Base-by-base conservation (phyloP, 2,888 invertebrate species). In the Caenorhabditis auriculariae region DNA sequence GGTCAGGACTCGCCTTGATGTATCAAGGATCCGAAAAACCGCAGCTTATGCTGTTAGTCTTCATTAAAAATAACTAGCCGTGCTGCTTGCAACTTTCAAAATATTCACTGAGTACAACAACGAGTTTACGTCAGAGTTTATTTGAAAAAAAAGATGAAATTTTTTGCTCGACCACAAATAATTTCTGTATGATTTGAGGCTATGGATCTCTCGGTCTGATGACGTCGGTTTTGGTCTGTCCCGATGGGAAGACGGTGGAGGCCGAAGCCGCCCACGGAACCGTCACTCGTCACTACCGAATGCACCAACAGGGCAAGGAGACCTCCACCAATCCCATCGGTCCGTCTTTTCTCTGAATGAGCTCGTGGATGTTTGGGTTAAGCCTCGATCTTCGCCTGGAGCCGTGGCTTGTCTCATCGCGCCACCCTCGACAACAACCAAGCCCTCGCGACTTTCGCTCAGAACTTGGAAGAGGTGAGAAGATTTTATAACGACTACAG, bases 231-330 rank as follows among this genome's bases (percentile, higher is more conserved):
- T 86, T 98, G 39, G 84, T 96, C 53, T 94, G 93, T 81, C 96
- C 96, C 4, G 96, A 98, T 85, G 96, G 96, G 27, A 93, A 91
- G 83, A 98, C 96, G 0, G 90, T 96, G 0, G 96, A 96, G 84
- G 89, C 95, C 0, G 96, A 98, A 85, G 96, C 96, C 15, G 96
- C 96, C 58, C 96, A 98, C 82, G 96, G 96, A 41, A 96, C 96
- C 0, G 94, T 92, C 56, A 94, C 93, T 0, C 87, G 93, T 57
- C 93, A 94, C 82, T 94, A 88, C 84, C 75, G 86, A 46, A 77
- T 83, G 70, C 86, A 86, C 72, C 86, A 87, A 54, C 75, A 77
- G 65, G 95, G 95, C 67, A 90, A 94, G 83, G 95, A 95, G 85
- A 98, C 98, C 0, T 95, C 95, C 28, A 98, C 96, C 47, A 98